Base-by-base conservation (phyloP, 2,797 vertebrate genomes). In the Muscicapa striata region DNA sequence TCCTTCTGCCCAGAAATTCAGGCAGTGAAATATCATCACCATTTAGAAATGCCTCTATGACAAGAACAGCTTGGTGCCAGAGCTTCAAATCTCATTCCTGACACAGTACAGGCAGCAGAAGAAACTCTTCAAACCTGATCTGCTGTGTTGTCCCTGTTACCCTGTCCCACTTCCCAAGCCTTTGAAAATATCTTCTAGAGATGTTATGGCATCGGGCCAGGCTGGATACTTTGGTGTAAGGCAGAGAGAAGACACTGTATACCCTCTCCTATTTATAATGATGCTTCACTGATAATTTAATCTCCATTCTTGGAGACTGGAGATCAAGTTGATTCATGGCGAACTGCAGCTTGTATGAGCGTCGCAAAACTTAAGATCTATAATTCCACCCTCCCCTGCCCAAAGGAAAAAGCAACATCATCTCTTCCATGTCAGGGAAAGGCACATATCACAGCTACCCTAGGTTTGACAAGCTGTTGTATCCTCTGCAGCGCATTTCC, bases 1-100 rank as follows among this genome's bases (percentile, higher is more conserved):
- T 89, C 63, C 34, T 91, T 82, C 88, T 89, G 74, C 83, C 80
- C 84, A 90, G 46, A 27, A 90, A 74, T 57, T 75, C 70, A 73
- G 94, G 62, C 61, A 87, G 62, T 75, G 89, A 87, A 73, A n/a
- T 41, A 77, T 41, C 29, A 64, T 38, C 30, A 62, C 63, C 40
- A 16, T 40, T 62, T 16, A 70, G 74, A 90, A 87, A 84, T 36
- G 45, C 49, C 59, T 80, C 49, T 74, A 7, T 2, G 5, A 36
- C 2, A 20, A 79, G 64, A 69, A 76, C 66, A 78, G 17, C 40
- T 48, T 67, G 27, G 17, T 11, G 7, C 51, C 77, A 69, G 69
- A 76, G 34, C 45, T 89, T 76, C 54, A 30, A 1, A 3, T 63
- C 57, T 88, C 15, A 1, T 64, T 79, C 41, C 77, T 36, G 3